Conservation (phyloP, 2,113 vertebrate species). For the Grantiella picta region DNA sequence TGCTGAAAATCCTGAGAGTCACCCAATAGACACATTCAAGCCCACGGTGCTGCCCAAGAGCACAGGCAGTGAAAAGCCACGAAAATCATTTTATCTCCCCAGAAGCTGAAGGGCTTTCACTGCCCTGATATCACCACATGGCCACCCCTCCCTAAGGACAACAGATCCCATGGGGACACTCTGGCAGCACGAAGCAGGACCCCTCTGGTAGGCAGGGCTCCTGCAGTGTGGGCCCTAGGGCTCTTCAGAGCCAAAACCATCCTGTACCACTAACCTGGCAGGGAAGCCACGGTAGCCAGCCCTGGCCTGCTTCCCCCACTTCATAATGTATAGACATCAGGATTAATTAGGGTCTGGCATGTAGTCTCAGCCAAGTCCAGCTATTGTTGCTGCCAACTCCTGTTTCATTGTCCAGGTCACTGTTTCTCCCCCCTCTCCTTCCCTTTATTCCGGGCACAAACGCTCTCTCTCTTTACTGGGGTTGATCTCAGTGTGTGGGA, state of each 20-base stretch:
- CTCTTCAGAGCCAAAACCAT: not conserved
- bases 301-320: not conserved
- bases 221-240: fast-evolving
- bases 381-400: conserved; percentile 42
- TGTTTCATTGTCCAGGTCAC: conserved; percentile 10
- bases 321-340: not conserved
- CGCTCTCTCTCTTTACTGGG: not conserved
- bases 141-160: not conserved
- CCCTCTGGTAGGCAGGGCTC: not conserved
- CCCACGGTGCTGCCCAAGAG: not conserved
- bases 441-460: conserved; percentile 31
- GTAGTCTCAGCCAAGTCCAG: not conserved
- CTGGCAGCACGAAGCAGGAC: not conserved
- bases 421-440: not conserved
- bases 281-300: not conserved
- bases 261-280: not conserved
- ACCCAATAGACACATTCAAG: not conserved
- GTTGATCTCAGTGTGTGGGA: conserved; percentile 42
- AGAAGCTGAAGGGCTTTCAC: not conserved
- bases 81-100: not conserved
- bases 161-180: fast-evolving
- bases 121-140: fast-evolving
- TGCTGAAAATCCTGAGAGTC: not conserved
- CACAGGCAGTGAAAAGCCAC: not conserved
- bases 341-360: not conserved